Percentiles rank a stretch among this genome's conserved stretches.
These are phyloP conservation scores for Thysanoteuthis rhombus DNA, from an alignment of 2,888 invertebrate genomes.

Conservation along the genomic window DNA sequence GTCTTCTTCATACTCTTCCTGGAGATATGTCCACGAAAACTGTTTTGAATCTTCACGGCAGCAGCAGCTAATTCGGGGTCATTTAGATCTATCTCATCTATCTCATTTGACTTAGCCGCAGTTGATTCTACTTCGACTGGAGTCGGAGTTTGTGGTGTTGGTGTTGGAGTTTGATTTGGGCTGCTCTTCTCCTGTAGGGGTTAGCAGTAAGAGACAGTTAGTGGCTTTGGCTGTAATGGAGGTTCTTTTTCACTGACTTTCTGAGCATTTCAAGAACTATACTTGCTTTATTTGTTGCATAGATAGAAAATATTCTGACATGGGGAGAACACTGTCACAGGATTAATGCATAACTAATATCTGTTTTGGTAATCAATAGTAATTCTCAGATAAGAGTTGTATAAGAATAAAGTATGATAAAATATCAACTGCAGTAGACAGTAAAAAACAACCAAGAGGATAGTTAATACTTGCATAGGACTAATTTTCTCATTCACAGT, in stretches of 20 bases:
- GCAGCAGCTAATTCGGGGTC: slow-evolving; percentile 23
- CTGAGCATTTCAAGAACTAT: not conserved
- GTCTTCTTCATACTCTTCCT: not conserved
- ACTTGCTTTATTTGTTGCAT: not conserved
- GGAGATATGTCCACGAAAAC: not conserved
- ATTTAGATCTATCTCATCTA: slow-evolving; percentile 23
- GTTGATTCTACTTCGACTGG: not conserved
- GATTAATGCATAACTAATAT: not conserved
- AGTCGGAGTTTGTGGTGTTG: not conserved
- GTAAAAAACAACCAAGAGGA: not conserved
- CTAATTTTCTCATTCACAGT: not conserved
- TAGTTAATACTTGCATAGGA: not conserved
- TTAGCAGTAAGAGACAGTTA: slow-evolving; percentile 12
- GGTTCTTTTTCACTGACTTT: not conserved
- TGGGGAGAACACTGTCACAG: not conserved
- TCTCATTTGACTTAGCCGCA: not conserved
- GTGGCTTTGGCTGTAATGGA: not conserved
- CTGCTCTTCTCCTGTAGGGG: not conserved
- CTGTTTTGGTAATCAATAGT: not conserved
- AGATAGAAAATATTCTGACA: not conserved
- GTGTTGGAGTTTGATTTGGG: not conserved
- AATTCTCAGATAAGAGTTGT: not conserved
- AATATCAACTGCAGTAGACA: not conserved
- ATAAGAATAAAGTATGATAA: not conserved
- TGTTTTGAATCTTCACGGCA: slow-evolving; percentile 16